Conservation (phyloP, 2,113 vertebrate genomes). For the Hyaena hyaena region DNA sequence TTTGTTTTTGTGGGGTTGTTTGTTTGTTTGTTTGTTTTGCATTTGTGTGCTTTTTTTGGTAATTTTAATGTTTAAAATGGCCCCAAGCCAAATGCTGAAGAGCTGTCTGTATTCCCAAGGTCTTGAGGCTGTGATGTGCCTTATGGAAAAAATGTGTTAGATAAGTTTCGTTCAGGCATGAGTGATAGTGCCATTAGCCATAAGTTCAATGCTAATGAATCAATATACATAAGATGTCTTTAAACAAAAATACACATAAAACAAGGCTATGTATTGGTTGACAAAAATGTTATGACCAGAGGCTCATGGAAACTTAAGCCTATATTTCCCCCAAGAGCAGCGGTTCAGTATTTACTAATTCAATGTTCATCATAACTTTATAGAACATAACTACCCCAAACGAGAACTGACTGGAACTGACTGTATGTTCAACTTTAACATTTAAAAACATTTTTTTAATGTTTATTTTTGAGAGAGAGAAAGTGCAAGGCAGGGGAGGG, state of each 20-base stretch:
- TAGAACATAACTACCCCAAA: not conserved
- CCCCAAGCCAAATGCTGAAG: not conserved
- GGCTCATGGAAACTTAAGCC: not conserved
- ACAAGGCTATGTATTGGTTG: constrained; percentile 1
- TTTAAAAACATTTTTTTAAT: no score
- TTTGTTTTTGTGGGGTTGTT: not conserved
- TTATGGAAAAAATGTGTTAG: not conserved
- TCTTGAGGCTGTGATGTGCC: not conserved
- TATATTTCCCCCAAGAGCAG: not conserved
- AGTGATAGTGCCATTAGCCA: not conserved
- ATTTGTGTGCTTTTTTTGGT: not conserved
- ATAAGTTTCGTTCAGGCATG: not conserved
- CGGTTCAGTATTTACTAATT: not conserved
- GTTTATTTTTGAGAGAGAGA: no score
- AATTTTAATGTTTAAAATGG: constrained; percentile 4
- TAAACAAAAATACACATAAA: not conserved
- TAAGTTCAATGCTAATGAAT: not conserved
- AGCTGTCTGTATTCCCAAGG: not conserved
- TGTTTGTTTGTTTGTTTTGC: not conserved
- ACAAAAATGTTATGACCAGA: not conserved
- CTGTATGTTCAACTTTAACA: not conserved
- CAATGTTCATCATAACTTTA: not conserved
- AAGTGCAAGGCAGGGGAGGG: no score
- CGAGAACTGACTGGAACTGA: not conserved
- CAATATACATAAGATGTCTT: not conserved